phyloP scores from a whole-genome alignment of 2,888 invertebrate species.

The Idaea dimidiata region DNA sequence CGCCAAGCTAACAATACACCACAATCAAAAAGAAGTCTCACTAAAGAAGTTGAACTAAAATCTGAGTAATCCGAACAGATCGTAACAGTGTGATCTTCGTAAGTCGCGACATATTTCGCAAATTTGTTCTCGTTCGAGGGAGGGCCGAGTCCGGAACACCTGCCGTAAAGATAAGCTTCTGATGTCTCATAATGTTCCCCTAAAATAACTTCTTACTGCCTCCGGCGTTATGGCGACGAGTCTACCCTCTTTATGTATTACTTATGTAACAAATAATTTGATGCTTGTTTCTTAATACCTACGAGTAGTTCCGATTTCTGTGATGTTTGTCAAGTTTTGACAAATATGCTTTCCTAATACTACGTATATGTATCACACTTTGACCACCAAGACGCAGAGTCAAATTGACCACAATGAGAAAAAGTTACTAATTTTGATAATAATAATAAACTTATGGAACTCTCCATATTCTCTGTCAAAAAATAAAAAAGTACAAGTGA shows the following conservation, averaged over 20 bases:
- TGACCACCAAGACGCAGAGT: no score
- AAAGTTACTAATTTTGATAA: no score
- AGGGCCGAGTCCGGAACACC: constrained; percentile 72
- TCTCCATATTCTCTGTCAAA: no score
- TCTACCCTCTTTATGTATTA: constrained; percentile 44
- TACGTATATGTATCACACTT: not conserved
- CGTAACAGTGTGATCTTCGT: constrained; percentile 65
- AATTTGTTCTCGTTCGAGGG: constrained; percentile 64
- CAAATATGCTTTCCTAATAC: not conserved
- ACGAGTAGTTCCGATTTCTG: not conserved
- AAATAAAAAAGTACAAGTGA: no score
- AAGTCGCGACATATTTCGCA: constrained; percentile 75
- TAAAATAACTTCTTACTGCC: constrained; percentile 80
- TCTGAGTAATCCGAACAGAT: constrained; percentile 22
- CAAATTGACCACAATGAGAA: no score
- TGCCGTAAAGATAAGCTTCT: constrained; percentile 80
- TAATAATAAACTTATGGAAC: no score
- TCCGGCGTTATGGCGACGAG: constrained; percentile 73
- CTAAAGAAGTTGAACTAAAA: constrained; percentile 4
- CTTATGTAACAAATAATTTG: constrained; percentile 34
- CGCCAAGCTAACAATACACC: no score
- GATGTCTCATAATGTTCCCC: constrained; percentile 77
- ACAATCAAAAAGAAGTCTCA: no score
- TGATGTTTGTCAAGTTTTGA: not conserved
- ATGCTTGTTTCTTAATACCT: constrained; percentile 6